Conservation (phyloP, 2,888 invertebrate species). For the Rapana venosa region DNA sequence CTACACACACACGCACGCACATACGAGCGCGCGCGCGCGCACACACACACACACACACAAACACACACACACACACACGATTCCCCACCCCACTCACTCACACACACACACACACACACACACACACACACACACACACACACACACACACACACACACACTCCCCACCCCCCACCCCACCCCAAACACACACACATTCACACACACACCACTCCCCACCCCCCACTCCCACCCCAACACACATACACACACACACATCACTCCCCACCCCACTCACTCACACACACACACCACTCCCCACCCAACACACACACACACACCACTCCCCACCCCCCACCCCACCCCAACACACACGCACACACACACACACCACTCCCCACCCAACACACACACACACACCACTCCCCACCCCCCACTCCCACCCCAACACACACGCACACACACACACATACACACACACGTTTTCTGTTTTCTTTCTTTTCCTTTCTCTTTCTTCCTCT, state of each 20-base stretch:
- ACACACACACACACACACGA: background rate
- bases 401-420: background rate
- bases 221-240: no score
- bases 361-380: background rate
- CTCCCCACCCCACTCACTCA: no score
- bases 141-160: background rate
- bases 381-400: background rate
- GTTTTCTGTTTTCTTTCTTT: background rate
- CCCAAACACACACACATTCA: background rate
- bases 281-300: no score
- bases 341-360: background rate
- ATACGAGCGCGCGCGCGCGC: background rate
- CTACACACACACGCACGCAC: background rate
- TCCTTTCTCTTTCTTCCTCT: background rate
- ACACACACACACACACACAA: no score
- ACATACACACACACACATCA: no score
- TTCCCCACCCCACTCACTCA: background rate
- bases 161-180: background rate
- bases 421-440: background rate
- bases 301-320: background rate
- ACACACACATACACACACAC: background rate
- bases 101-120: constrained; percentile 1
- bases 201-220: no score
- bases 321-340: no score
- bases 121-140: constrained; percentile 12